Conservation (phyloP, 2,797 vertebrate genomes). For the Alca torda region DNA sequence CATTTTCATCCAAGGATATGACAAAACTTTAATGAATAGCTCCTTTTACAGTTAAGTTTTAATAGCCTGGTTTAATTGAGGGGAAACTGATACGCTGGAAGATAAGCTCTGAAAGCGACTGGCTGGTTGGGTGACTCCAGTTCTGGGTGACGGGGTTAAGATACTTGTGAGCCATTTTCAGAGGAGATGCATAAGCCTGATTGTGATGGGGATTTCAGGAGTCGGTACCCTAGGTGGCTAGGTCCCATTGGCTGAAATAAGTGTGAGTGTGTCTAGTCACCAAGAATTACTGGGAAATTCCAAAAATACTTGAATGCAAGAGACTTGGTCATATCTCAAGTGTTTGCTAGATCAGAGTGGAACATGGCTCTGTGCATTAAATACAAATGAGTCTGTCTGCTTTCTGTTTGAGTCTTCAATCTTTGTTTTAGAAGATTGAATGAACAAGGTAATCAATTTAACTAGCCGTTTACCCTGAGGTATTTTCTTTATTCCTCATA, state of each 20-base stretch:
- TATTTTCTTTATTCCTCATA: neutral
- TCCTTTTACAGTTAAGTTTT: slow-evolving; percentile 29
- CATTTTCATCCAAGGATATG: slow-evolving; percentile 54
- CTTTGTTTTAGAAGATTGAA: neutral
- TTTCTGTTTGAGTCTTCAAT: neutral
- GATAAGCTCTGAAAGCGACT: neutral
- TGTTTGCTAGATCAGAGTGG: neutral
- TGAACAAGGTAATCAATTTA: neutral
- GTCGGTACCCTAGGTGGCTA: neutral
- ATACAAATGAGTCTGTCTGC: neutral
- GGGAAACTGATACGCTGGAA: slow-evolving; percentile 18
- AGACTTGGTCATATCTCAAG: neutral
- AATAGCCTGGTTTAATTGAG: slow-evolving; percentile 58
- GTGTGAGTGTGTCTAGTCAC: neutral
- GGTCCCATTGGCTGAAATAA: neutral
- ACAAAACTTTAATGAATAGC: slow-evolving; percentile 56
- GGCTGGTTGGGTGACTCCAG: neutral
- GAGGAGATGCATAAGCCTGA: neutral
- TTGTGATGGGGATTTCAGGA: neutral
- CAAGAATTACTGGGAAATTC: neutral
- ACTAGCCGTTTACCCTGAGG: neutral
- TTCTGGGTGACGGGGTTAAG: neutral
- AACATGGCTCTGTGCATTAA: neutral
- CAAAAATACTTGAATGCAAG: neutral
- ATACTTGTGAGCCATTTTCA: neutral